A percentile compares a stretch with the other conserved stretches of the same genome.
Evolutionary conservation across 2,113 vertebrate genomes (phyloP).

Genomic region (Mugil cephalus): DNA sequence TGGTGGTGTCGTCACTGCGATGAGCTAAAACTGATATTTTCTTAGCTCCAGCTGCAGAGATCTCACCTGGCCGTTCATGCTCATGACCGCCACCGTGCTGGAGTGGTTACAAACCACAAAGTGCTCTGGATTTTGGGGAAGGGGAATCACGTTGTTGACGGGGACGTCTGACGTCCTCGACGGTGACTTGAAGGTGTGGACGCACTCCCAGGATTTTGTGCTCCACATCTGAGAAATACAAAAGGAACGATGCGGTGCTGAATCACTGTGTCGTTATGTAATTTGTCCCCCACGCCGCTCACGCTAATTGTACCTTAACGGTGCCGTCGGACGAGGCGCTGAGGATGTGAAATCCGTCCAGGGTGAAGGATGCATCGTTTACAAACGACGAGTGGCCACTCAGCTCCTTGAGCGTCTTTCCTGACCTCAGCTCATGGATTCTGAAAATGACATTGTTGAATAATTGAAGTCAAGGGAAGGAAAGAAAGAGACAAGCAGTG

Average conservation of each 20-base stretch:
- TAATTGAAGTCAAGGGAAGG: not conserved
- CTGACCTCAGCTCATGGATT: constrained; percentile 96
- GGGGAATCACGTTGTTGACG: constrained; percentile 93
- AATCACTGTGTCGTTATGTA: too few relatives aligned
- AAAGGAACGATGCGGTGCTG: not conserved
- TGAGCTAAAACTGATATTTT: too few relatives aligned
- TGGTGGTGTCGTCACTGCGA: too few relatives aligned
- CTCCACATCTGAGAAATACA: constrained; percentile 90
- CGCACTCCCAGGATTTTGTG: constrained; percentile 92
- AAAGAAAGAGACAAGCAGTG: constrained; percentile 16
- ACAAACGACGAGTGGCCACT: constrained; percentile 95
- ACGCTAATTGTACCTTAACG: constrained; percentile 89
- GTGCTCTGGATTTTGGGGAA: constrained; percentile 96
- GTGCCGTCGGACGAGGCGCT: constrained; percentile 97
- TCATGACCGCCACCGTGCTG: constrained; percentile 94
- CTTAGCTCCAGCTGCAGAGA: not conserved
- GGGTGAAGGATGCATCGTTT: constrained; percentile 94
- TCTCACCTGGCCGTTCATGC: constrained; percentile 94
- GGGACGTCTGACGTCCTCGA: constrained; percentile 91
- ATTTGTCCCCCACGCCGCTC: not conserved
- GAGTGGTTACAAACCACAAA: constrained; percentile 97
- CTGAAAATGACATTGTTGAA: constrained; percentile 76
- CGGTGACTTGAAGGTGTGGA: constrained; percentile 93
- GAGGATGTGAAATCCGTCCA: constrained; percentile 93
- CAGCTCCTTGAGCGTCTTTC: constrained; percentile 94